Evolutionary conservation across 2,797 vertebrate genomes (phyloP).

Genomic region (Eutrigla gurnardus): DNA sequence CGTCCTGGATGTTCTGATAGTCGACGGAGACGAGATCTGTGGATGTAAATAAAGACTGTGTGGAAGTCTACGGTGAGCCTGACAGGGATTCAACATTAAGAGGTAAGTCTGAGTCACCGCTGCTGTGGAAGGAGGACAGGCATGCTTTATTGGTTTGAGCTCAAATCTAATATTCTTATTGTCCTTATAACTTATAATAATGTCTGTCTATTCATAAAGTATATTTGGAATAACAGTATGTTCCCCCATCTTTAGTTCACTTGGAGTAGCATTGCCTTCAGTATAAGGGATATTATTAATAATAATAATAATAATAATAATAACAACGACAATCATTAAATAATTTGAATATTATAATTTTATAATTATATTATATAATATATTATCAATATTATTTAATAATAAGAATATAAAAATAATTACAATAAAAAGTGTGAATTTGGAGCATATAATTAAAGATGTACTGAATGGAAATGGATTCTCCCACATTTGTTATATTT

Average conservation of each 20-base stretch:
- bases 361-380: too few relatives aligned
- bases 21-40: slow-evolving; percentile 27
- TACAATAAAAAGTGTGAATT: neutral
- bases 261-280: neutral
- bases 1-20: slow-evolving; percentile 48
- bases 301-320: too few relatives aligned
- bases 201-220: neutral
- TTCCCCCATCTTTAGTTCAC: neutral
- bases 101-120: slow-evolving; percentile 67
- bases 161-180: too few relatives aligned
- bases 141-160: neutral
- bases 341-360: too few relatives aligned
- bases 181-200: neutral
- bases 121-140: neutral
- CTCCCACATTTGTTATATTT: neutral
- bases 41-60: slow-evolving; percentile 46
- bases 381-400: neutral
- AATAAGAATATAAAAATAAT: neutral
- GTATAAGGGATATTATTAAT: neutral
- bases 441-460: neutral
- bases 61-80: slow-evolving; percentile 50
- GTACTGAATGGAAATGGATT: neutral
- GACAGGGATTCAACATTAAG: slow-evolving; percentile 34
- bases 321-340: neutral
- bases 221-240: neutral